Conservation (phyloP, 1,140 invertebrate species). For the Stegodyphus mimosarum region DNA sequence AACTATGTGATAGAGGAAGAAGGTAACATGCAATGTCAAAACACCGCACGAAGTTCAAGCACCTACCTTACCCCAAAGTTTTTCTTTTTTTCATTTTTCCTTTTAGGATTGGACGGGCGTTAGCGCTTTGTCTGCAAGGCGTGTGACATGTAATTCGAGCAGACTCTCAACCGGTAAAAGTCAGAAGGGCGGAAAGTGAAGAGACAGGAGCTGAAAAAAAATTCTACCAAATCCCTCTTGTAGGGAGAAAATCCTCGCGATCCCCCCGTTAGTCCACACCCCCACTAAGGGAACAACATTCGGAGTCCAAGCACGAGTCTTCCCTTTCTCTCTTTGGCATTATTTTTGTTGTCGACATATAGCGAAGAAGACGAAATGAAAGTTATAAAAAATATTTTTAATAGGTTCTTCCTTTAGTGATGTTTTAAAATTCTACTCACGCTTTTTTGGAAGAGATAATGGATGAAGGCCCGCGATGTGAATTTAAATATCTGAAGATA, state of each 20-base stretch:
- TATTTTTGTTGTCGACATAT: background rate
- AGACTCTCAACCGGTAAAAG: conserved; percentile 44
- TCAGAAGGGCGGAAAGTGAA: conserved; percentile 50
- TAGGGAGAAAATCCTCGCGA: conserved; percentile 37
- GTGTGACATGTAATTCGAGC: conserved; percentile 51
- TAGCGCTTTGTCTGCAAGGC: conserved; percentile 21
- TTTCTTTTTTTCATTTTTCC: background rate
- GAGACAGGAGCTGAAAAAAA: conserved; percentile 16
- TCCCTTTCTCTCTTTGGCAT: conserved; percentile 13
- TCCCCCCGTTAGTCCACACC: conserved; percentile 14
- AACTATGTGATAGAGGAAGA: background rate
- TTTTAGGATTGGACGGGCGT: background rate
- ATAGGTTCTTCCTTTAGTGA: conserved; percentile 15
- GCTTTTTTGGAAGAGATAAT: background rate
- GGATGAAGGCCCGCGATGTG: background rate
- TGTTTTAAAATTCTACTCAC: background rate
- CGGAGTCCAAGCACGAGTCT: conserved; percentile 28
- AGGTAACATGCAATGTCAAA: conserved; percentile 15
- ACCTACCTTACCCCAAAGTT: background rate
- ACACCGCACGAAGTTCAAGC: conserved; percentile 15
- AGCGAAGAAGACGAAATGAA: background rate
- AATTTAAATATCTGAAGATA: background rate
- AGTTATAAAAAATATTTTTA: background rate
- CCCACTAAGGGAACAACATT: conserved; percentile 16
- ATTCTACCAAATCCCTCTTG: conserved; percentile 34